phyloP scores from a whole-genome alignment of 2,113 vertebrate species.

The Gambusia affinis region DNA sequence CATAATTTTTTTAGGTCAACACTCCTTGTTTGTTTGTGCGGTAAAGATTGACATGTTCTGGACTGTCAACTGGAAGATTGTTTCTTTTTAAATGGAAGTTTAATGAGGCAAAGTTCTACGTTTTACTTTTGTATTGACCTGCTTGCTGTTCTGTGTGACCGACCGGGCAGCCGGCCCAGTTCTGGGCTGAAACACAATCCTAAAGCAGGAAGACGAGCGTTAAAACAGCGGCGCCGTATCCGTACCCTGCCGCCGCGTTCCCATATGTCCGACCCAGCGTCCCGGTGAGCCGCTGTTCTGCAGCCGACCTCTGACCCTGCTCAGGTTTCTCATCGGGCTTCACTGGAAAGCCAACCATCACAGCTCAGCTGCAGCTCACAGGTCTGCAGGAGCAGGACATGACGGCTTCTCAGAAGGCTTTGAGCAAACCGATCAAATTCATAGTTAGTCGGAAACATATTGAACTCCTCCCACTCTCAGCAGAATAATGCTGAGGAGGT shows the following conservation, averaged over 20 bases:
- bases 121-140: neutral
- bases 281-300: conserved; percentile 32
- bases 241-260: conserved; percentile 37
- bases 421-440: conserved; percentile 14
- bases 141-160: neutral
- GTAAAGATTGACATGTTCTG: neutral
- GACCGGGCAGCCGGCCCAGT: neutral
- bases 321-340: conserved; percentile 24
- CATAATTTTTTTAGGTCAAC: neutral
- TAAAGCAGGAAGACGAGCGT: conserved; percentile 23
- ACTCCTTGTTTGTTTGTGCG: neutral
- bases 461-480: neutral
- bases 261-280: conserved; percentile 44
- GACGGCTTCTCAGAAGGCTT: neutral
- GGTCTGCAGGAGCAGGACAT: neutral
- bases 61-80: neutral
- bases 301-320: conserved; percentile 44
- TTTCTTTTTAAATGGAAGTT: neutral
- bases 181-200: conserved; percentile 19
- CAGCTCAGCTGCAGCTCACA: conserved; percentile 25
- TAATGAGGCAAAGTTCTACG: neutral
- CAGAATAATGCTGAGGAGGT: conserved; percentile 36
- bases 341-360: conserved; percentile 27
- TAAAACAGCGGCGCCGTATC: conserved; percentile 41
- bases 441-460: neutral